Evolutionary conservation across 2,888 invertebrate genomes (phyloP).

Genomic region (Psylliodes chrysocephalus): DNA sequence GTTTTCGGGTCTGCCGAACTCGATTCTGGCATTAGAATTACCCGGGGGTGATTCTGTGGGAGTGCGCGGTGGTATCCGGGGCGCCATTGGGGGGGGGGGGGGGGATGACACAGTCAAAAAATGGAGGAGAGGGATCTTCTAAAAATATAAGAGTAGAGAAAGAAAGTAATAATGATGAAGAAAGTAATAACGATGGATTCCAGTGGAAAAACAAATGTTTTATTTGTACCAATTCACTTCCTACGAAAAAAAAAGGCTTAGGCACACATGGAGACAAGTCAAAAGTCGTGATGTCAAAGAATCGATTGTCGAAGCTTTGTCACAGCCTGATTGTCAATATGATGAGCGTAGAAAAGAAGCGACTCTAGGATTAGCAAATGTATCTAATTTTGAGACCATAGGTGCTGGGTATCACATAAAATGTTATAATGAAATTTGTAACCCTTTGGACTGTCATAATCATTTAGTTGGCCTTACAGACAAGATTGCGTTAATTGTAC

Average conservation of each 20-base stretch:
- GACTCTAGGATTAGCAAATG: conserved; percentile 2
- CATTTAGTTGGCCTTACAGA: neutral
- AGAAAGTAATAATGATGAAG: neutral
- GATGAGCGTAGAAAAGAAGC: conserved; percentile 9
- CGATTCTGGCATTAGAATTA: too few relatives aligned
- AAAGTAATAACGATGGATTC: conserved; percentile 7
- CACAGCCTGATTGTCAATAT: conserved; percentile 13
- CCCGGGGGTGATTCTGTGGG: too few relatives aligned
- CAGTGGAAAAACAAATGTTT: conserved; percentile 11
- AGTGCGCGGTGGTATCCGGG: too few relatives aligned
- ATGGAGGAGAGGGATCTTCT: conserved; percentile 1
- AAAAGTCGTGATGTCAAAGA: conserved; percentile 11
- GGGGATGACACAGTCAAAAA: too few relatives aligned
- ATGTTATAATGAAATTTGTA: conserved; percentile 5
- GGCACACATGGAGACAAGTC: neutral
- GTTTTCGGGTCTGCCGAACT: too few relatives aligned
- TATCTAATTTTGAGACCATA: conserved; percentile 4
- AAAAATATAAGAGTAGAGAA: neutral
- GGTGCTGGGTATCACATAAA: conserved; percentile 3
- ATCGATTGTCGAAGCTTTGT: conserved; percentile 11
- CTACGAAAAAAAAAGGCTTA: too few relatives aligned
- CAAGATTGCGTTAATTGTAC: conserved; percentile 4
- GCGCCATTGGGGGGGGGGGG: too few relatives aligned
- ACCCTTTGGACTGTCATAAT: neutral
- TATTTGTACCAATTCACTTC: conserved; percentile 2